A percentile compares a stretch with the other conserved stretches of the same genome.
Evolutionary conservation across 2,113 vertebrate genomes (phyloP).

Genomic region (Chascanopsetta lugubris): DNA sequence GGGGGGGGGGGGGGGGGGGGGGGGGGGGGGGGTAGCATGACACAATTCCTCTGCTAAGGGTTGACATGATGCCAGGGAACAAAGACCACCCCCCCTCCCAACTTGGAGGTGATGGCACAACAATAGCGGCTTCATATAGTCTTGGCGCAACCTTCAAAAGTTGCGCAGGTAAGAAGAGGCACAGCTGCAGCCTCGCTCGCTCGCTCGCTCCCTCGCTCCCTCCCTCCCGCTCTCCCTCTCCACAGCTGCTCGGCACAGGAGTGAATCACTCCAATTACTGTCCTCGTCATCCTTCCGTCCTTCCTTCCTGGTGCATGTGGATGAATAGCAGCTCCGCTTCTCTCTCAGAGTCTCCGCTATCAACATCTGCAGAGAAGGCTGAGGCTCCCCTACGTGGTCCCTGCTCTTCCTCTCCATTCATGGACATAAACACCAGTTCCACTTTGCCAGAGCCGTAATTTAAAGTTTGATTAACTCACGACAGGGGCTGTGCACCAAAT

Average conservation of each 20-base stretch:
- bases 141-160: slow-evolving; percentile 29
- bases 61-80: slow-evolving; percentile 61
- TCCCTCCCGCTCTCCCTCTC: too few species aligned
- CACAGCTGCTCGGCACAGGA: slow-evolving; percentile 47
- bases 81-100: slow-evolving; percentile 54
- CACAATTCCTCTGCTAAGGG: slow-evolving; percentile 60
- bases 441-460: background rate
- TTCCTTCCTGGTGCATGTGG: slow-evolving; percentile 61
- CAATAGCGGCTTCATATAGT: slow-evolving; percentile 59
- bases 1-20: too few species aligned
- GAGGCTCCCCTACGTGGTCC: slow-evolving; percentile 29
- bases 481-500: background rate
- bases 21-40: slow-evolving; percentile 39
- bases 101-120: slow-evolving; percentile 56
- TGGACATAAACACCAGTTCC: slow-evolving; percentile 43
- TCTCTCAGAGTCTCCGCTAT: slow-evolving; percentile 17
- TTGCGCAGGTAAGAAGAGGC: slow-evolving; percentile 49
- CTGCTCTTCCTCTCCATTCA: slow-evolving; percentile 39
- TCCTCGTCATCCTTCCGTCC: slow-evolving; percentile 64
- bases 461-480: slow-evolving; percentile 27
- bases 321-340: slow-evolving; percentile 41
- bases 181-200: slow-evolving; percentile 11
- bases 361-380: slow-evolving; percentile 60
- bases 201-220: too few species aligned
- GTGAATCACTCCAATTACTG: slow-evolving; percentile 65